These are phyloP conservation scores for Apis florea DNA, from an alignment of 1,140 invertebrate genomes.

Conservation along the genomic window DNA sequence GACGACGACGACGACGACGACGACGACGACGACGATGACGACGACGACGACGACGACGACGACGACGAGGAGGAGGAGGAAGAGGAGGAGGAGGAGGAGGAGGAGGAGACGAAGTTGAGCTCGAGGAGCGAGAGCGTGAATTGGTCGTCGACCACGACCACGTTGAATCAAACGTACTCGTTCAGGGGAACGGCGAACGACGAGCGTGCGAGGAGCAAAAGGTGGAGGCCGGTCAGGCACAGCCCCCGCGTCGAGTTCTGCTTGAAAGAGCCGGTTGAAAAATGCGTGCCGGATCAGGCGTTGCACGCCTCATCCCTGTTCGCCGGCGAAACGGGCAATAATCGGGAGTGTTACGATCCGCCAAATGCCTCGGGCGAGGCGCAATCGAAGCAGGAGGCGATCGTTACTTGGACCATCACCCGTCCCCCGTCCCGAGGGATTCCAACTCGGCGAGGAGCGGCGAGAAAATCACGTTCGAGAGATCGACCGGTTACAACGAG, in stretches of 20 bases:
- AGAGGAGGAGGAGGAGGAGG: not conserved
- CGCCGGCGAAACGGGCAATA: not conserved
- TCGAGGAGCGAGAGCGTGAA: not conserved
- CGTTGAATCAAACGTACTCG: conserved; percentile 68
- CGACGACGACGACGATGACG: not conserved
- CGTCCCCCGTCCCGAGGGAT: too few species aligned
- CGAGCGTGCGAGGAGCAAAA: not conserved
- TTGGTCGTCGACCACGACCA: not conserved
- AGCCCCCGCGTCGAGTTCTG: conserved; percentile 58
- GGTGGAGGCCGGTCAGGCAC: conserved; percentile 44
- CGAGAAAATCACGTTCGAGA: too few species aligned
- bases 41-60: not conserved
- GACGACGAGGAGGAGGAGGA: not conserved
- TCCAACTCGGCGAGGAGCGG: too few species aligned
- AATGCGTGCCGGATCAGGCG: too few species aligned
- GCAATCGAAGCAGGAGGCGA: too few species aligned
- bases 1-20: not conserved
- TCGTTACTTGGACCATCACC: too few species aligned
- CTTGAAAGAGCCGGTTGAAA: conserved; percentile 4
- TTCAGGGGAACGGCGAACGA: conserved; percentile 43
- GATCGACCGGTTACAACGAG: too few species aligned
- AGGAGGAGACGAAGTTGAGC: not conserved
- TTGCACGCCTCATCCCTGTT: not conserved
- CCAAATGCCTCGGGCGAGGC: too few species aligned
- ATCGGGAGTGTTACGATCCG: too few species aligned